Base-by-base conservation (phyloP, 2,888 invertebrate genomes). In the Drosophila rellima region DNA sequence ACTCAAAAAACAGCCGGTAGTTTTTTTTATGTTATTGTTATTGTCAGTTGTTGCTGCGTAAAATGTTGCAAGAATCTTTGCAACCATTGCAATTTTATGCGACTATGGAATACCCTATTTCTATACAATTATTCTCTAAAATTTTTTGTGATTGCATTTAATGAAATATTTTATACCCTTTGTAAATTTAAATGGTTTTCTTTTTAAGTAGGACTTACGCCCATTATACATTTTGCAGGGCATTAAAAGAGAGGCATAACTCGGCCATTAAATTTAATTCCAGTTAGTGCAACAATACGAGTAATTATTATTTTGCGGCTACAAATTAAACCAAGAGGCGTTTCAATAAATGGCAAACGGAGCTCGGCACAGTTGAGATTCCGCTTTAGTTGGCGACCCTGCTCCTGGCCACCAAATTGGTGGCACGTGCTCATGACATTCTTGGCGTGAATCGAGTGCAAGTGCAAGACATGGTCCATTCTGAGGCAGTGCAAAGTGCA, bases 41-140 rank as follows among this genome's bases (percentile, higher is more conserved):
- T 68, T 69, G 75, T 63, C 68, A 64, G 42, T 37, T 72, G 42
- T 63, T 55, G 50, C 68, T 55, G 67, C 57, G 47, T 48, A 44
- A 60, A 71, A 70, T 80, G 88, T 86, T 83, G 88, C 74, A 83
- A 88, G 86, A 82, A 86, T 80, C 62, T 70, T 51, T 13, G 23
- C 37, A 31, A 17, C 17, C 39, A n/a, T 18, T 26, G 37, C 33
- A 33, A 13, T 35, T 11, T 33, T 45, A 63, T 15, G 10, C 31
- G 39, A 52, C 57, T 42, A 3, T 10, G 5, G 10, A 17, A 54
- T 64, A 56, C 68, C n/a, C 61, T 63, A 17, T 15, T n/a, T 8
- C 31, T 20, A n/a, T 2, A 15, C 0, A 37, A 8, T 4, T n/a
- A n/a, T 0, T n/a, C 31, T n/a, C 13, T 8, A 0, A 15, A 1